These are phyloP conservation scores for Amblyraja radiata DNA, from an alignment of 2,797 vertebrate species.

Conservation along the genomic window DNA sequence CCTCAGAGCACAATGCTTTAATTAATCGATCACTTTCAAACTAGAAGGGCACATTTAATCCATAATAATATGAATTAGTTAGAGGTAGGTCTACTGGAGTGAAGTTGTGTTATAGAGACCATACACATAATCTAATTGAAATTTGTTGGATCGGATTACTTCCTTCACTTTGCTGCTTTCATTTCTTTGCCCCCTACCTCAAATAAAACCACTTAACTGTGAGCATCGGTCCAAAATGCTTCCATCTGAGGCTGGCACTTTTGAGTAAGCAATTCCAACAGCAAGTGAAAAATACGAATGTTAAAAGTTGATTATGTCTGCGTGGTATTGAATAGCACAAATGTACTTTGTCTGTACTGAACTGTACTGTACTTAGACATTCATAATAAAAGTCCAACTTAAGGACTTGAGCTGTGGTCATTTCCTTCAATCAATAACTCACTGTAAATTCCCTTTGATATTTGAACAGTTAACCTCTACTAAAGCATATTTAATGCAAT, in stretches of 20 bases:
- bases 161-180: not conserved
- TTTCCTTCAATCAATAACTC: conserved; percentile 22
- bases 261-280: conserved; percentile 20
- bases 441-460: not conserved
- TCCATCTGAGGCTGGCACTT: conserved; percentile 13
- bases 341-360: conserved; percentile 32
- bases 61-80: not conserved
- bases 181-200: not conserved
- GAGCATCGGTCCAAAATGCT: conserved; percentile 1
- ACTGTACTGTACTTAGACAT: conserved; percentile 33
- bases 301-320: conserved; percentile 29
- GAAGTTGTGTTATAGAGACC: not conserved
- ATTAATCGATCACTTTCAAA: not conserved
- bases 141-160: not conserved
- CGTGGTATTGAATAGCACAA: conserved; percentile 35
- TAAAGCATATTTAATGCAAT: not conserved
- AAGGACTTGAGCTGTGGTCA: conserved; percentile 31
- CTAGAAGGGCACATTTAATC: not conserved
- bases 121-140: not conserved
- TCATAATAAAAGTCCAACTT: conserved; percentile 30
- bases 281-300: conserved; percentile 25
- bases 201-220: not conserved
- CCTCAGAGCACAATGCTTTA: not conserved
- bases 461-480: not conserved
- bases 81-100: not conserved